Conservation (phyloP, 2,888 invertebrate species). For the Amiota minor region DNA sequence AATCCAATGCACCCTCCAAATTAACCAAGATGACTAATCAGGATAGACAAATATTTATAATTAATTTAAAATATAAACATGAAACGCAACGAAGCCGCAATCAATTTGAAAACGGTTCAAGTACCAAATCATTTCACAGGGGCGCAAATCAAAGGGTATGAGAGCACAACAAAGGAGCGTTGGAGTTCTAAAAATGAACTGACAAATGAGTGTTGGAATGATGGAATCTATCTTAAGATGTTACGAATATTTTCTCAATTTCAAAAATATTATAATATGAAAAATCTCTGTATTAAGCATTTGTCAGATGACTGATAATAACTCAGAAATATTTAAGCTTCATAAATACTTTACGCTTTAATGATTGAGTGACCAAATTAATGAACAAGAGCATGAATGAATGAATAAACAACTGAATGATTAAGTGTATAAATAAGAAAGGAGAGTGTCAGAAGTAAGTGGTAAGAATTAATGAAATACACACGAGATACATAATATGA, state of each 20-base stretch:
- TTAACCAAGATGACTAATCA: constrained; percentile 56
- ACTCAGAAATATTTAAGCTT: too few relatives aligned
- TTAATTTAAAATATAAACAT: constrained; percentile 67
- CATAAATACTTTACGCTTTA: constrained; percentile 8
- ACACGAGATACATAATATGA: constrained; percentile 23
- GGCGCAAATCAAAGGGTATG: background rate
- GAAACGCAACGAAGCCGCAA: constrained; percentile 52
- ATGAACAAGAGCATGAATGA: constrained; percentile 11
- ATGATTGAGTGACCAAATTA: constrained; percentile 5
- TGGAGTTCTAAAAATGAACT: background rate
- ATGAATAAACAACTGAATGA: constrained; percentile 64
- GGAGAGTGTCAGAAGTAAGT: too few relatives aligned
- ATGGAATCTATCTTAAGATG: background rate
- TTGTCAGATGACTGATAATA: too few relatives aligned
- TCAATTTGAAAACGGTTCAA: constrained; percentile 51
- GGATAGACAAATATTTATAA: constrained; percentile 67
- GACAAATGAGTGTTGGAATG: background rate
- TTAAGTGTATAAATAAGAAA: constrained; percentile 56
- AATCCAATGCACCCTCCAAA: background rate
- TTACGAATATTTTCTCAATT: background rate
- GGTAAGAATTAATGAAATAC: too few relatives aligned
- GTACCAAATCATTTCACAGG: background rate
- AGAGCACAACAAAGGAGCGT: background rate
- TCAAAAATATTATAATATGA: too few relatives aligned
- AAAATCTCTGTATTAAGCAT: too few relatives aligned